phyloP scores from a whole-genome alignment of 2,113 vertebrate genomes.

The Chlorocebus sabaeus region DNA sequence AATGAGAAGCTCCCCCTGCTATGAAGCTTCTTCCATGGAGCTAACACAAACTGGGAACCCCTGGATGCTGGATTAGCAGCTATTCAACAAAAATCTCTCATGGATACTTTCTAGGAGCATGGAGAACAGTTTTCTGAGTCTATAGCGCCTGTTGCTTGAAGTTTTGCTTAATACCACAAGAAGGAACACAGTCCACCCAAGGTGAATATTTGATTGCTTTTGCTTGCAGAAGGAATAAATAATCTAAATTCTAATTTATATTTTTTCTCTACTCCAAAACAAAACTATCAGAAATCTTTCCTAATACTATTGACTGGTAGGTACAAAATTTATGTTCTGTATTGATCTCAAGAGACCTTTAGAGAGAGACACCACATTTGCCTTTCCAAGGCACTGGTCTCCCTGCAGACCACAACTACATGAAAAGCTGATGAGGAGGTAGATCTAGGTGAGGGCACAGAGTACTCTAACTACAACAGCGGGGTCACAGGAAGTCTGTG shows the following conservation, averaged over 20 bases:
- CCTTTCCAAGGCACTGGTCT: background rate
- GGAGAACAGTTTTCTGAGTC: background rate
- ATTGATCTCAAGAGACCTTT: background rate
- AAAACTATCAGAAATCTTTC: background rate
- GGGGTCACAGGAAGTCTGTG: background rate
- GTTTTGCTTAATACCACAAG: background rate
- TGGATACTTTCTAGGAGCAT: background rate
- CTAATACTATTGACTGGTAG: background rate
- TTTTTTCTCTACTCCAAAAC: background rate
- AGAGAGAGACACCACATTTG: background rate
- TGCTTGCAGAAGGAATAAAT: background rate
- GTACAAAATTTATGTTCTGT: background rate
- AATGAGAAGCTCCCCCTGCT: background rate
- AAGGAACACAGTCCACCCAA: background rate
- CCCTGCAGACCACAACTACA: background rate
- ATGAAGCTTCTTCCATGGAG: background rate
- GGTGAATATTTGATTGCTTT: background rate
- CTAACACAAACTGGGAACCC: background rate
- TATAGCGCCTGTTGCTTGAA: background rate
- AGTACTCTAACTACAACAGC: background rate
- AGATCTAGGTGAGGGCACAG: no score
- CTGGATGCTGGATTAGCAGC: background rate
- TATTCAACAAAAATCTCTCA: background rate
- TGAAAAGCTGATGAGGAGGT: background rate
- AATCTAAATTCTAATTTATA: background rate